A percentile compares a stretch with the other conserved stretches of the same genome.
phyloP scores from a whole-genome alignment of 2,113 vertebrate species.

The Chlorocebus sabaeus region DNA sequence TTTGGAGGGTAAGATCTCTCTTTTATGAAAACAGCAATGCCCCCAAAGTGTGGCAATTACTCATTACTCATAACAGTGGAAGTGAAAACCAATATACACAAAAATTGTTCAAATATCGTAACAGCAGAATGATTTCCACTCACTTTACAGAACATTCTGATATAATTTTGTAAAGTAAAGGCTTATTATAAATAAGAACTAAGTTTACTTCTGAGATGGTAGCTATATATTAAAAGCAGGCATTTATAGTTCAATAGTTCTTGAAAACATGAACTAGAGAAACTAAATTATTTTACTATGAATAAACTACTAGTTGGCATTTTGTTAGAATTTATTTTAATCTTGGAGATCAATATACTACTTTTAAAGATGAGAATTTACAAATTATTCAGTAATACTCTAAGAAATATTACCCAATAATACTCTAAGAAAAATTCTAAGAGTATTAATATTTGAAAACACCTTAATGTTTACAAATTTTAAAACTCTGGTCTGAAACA shows the following conservation, averaged over 20 bases:
- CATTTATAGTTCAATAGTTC: neutral
- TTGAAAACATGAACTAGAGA: neutral
- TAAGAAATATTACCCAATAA: too few relatives aligned
- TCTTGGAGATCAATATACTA: neutral
- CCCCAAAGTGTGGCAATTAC: neutral
- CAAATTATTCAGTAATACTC: neutral
- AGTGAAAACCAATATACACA: neutral
- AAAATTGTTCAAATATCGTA: neutral
- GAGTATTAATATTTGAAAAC: neutral
- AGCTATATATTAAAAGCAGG: neutral
- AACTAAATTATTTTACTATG: neutral
- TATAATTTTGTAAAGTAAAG: neutral
- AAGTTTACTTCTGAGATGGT: neutral
- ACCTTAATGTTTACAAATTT: neutral
- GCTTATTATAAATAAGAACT: neutral
- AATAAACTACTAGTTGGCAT: neutral
- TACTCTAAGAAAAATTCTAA: too few relatives aligned
- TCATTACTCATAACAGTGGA: neutral
- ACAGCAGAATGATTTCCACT: neutral
- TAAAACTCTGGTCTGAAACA: neutral
- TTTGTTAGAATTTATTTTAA: neutral
- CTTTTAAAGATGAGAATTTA: neutral
- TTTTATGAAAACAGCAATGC: neutral
- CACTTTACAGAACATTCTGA: neutral
- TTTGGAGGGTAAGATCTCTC: neutral